Percentiles rank a stretch among this genome's conserved stretches.
Conservation (phyloP, 2,888 invertebrate genomes). For the Drosophila kokeensis region DNA sequence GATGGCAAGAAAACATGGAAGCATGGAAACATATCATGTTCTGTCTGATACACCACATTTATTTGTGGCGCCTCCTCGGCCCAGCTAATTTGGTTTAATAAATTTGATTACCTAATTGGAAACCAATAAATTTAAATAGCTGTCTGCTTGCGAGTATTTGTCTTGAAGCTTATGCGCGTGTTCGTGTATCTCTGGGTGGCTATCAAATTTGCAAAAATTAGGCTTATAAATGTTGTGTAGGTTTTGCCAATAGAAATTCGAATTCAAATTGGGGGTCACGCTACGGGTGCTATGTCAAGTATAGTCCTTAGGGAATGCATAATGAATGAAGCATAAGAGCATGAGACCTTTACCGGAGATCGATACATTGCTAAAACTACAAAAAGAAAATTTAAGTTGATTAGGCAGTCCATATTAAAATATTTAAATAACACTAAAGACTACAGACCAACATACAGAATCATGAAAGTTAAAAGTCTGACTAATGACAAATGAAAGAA, state of each 20-base stretch:
- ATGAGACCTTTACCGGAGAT: neutral
- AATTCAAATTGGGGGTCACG: conserved; percentile 1
- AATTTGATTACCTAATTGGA: conserved; percentile 78
- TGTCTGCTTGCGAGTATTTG: conserved; percentile 43
- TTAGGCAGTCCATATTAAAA: neutral
- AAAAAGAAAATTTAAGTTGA: neutral
- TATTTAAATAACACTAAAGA: neutral
- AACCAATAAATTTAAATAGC: conserved; percentile 73
- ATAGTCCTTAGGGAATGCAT: neutral
- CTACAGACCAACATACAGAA: neutral
- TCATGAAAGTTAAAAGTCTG: neutral
- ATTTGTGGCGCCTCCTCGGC: conserved; percentile 52
- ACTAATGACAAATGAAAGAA: neutral
- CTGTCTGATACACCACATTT: conserved; percentile 39
- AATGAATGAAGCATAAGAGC: neutral
- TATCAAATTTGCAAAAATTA: conserved; percentile 34
- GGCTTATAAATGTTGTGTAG: conserved; percentile 40
- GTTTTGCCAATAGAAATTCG: conserved; percentile 27
- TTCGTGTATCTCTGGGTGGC: conserved; percentile 16
- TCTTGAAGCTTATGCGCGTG: conserved; percentile 15
- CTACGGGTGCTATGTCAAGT: neutral
- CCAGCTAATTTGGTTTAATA: conserved; percentile 67
- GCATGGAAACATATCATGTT: conserved; percentile 44
- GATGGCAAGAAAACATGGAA: conserved; percentile 10
- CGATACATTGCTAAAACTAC: neutral